These are phyloP conservation scores for Petrocephalus zakoni DNA, from an alignment of 2,113 vertebrate genomes.

Conservation along the genomic window DNA sequence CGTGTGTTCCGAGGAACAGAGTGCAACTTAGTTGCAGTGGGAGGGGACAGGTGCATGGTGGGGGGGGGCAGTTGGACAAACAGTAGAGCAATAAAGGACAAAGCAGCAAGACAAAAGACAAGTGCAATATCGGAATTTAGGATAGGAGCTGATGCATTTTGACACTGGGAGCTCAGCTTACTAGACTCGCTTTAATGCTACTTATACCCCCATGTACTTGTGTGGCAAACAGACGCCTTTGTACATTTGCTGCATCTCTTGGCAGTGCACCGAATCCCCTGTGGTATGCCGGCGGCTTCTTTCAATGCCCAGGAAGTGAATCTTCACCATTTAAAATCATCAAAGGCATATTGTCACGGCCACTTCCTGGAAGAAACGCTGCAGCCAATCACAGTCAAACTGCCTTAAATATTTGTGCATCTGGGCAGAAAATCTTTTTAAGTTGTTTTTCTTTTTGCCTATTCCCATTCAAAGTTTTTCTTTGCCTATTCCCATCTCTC, in stretches of 20 bases:
- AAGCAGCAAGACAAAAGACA: neutral
- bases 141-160: neutral
- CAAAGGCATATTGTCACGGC: neutral
- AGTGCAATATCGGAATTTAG: neutral
- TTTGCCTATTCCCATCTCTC: neutral
- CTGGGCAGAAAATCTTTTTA: neutral
- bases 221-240: neutral
- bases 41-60: neutral
- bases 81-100: neutral
- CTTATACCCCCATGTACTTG: neutral
- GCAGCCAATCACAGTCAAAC: neutral
- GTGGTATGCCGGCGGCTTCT: neutral
- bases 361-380: conserved; percentile 3
- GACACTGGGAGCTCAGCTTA: neutral
- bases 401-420: neutral
- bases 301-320: neutral
- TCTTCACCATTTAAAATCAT: neutral
- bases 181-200: neutral
- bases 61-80: neutral
- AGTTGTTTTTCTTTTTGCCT: neutral
- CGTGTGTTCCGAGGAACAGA: neutral
- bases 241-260: neutral
- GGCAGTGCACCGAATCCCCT: neutral
- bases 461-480: neutral
- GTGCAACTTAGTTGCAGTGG: neutral